phyloP scores from a whole-genome alignment of 2,888 invertebrate genomes.

The Oscheius onirici region DNA sequence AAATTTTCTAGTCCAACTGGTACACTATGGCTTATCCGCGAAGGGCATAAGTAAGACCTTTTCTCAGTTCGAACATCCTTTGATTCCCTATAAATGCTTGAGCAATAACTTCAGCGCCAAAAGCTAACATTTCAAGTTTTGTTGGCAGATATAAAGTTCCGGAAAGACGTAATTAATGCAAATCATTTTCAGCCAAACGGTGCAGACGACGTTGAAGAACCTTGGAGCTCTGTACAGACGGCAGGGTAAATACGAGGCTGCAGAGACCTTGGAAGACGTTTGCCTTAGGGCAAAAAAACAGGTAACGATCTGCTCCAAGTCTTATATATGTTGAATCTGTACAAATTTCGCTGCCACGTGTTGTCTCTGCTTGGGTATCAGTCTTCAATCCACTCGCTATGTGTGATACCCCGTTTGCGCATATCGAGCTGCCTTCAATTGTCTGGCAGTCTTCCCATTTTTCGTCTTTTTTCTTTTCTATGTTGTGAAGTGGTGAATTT shows the following conservation, averaged over 20 bases:
- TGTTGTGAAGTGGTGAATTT: conserved; percentile 40
- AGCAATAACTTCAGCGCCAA: conserved; percentile 21
- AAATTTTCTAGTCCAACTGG: conserved; percentile 16
- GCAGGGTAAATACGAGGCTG: conserved; percentile 98
- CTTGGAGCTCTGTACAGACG: conserved; percentile 95
- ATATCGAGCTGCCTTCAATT: not conserved
- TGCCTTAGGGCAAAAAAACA: conserved; percentile 94
- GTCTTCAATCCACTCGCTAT: not conserved
- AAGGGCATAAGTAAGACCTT: conserved; percentile 29
- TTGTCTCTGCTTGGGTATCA: conserved; percentile 20
- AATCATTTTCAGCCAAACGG: conserved; percentile 82
- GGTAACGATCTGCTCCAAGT: conserved; percentile 75
- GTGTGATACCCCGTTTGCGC: not conserved
- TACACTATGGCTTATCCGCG: conserved; percentile 28
- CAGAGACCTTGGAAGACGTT: conserved; percentile 97
- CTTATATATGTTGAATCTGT: not conserved
- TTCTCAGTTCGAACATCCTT: conserved; percentile 11
- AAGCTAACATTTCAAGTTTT: conserved; percentile 19
- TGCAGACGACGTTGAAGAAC: conserved; percentile 97
- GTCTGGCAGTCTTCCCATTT: conserved; percentile 3
- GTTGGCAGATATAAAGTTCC: not conserved
- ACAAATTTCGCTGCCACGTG: conserved; percentile 1
- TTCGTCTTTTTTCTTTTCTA: conserved; percentile 12
- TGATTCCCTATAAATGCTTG: conserved; percentile 8
- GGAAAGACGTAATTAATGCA: not conserved